A percentile compares a stretch with the other conserved stretches of the same genome.
Evolutionary conservation across 2,113 vertebrate species (phyloP).

Genomic region (Stigmatopora nigra): DNA sequence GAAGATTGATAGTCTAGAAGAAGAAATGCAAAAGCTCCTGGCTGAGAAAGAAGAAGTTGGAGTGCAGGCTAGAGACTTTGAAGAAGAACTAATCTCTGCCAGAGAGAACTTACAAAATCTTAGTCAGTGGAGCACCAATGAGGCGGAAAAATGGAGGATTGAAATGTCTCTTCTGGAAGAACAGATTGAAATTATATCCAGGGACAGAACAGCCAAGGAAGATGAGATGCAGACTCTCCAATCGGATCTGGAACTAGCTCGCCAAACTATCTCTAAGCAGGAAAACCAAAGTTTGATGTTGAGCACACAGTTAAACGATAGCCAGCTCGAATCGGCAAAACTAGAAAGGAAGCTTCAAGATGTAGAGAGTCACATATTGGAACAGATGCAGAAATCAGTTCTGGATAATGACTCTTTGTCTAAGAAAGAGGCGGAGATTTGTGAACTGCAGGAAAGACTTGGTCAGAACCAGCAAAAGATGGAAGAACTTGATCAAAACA

Average conservation of each 20-base stretch:
- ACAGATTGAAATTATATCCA: conserved; percentile 75
- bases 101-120: conserved; percentile 57
- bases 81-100: conserved; percentile 65
- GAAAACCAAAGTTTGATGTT: conserved; percentile 65
- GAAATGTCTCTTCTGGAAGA: conserved; percentile 72
- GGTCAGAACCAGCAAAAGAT: conserved; percentile 78
- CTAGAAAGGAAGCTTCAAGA: conserved; percentile 62
- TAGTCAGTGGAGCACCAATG: conserved; percentile 63
- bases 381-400: conserved; percentile 64
- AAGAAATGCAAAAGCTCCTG: conserved; percentile 45
- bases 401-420: conserved; percentile 64
- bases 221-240: conserved; percentile 77
- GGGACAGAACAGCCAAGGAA: conserved; percentile 75
- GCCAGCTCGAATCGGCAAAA: conserved; percentile 61
- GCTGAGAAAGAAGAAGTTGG: conserved; percentile 70
- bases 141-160: conserved; percentile 56
- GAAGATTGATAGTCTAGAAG: conserved; percentile 57
- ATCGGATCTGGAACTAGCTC: conserved; percentile 71
- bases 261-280: conserved; percentile 69
- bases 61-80: conserved; percentile 36
- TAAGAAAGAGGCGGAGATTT: conserved; percentile 66
- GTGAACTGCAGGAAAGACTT: conserved; percentile 68
- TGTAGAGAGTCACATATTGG: conserved; percentile 63
- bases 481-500: conserved; percentile 74
- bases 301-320: conserved; percentile 69